Percentiles rank a stretch among this genome's conserved stretches.
phyloP scores from a whole-genome alignment of 2,888 invertebrate genomes.

The Pelosia muscerda region DNA sequence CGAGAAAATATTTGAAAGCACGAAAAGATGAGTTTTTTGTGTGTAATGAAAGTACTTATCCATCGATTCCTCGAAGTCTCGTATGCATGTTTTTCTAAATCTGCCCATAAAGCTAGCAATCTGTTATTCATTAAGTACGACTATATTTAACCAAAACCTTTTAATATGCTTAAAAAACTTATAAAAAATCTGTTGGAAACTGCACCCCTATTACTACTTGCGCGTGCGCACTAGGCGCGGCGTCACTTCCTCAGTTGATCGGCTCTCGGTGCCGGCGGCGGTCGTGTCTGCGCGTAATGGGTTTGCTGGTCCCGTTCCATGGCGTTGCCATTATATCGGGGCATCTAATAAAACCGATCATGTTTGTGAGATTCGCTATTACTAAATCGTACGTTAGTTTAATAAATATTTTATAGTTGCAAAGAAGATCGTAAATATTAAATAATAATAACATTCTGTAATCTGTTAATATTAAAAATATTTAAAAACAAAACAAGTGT shows the following conservation, averaged over 20 bases:
- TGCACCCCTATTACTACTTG: slow-evolving; percentile 60
- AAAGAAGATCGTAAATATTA: no score
- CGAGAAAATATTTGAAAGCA: no score
- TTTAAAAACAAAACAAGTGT: no score
- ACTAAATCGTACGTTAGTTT: not conserved
- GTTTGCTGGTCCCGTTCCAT: slow-evolving; percentile 67
- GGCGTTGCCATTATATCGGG: slow-evolving; percentile 48
- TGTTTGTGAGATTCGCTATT: not conserved
- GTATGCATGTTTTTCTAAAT: slow-evolving; percentile 44
- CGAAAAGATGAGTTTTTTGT: no score
- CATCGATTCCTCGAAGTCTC: no score
- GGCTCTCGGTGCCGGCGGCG: slow-evolving; percentile 72
- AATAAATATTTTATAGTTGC: no score
- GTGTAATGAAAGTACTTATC: no score
- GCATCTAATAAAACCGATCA: slow-evolving; percentile 46
- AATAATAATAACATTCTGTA: no score
- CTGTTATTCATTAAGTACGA: slow-evolving; percentile 40
- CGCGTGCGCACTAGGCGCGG: slow-evolving; percentile 50
- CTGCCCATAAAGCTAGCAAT: slow-evolving; percentile 37
- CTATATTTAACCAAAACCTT: slow-evolving; percentile 40
- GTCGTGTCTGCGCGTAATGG: slow-evolving; percentile 78
- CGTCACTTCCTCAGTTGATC: slow-evolving; percentile 77
- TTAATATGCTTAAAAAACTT: slow-evolving; percentile 40
- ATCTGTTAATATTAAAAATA: no score
- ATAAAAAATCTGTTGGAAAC: slow-evolving; percentile 59